phyloP scores from a whole-genome alignment of 2,888 invertebrate species.

The Ferdinandea cuprea region DNA sequence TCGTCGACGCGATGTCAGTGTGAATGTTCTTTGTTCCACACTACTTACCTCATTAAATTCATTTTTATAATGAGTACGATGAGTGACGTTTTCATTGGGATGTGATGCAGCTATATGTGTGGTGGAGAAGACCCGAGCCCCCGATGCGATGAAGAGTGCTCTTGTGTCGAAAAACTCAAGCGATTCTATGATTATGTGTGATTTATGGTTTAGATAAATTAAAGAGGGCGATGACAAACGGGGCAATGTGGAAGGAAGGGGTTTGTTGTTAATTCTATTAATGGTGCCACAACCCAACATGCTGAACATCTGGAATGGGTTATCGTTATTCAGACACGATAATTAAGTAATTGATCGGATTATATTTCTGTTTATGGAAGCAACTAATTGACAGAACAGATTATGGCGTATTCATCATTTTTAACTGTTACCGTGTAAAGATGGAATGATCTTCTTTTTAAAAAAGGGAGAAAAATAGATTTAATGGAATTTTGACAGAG shows the following conservation, averaged over 20 bases:
- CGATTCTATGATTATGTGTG: conserved; percentile 37
- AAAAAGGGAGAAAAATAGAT: background rate
- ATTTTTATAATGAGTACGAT: conserved; percentile 38
- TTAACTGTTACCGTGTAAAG: background rate
- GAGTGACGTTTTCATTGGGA: conserved; percentile 18
- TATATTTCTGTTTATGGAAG: conserved; percentile 11
- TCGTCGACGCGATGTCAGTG: background rate
- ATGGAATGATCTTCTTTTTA: background rate
- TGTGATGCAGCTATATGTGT: conserved; percentile 16
- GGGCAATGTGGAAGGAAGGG: background rate
- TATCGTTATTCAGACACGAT: conserved; percentile 5
- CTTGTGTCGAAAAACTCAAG: conserved; percentile 1
- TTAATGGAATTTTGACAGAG: background rate
- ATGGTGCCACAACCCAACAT: conserved; percentile 2
- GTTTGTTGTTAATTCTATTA: background rate
- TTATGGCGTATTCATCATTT: conserved; percentile 19
- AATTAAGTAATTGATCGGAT: conserved; percentile 39
- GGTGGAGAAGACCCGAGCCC: background rate
- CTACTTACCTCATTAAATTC: conserved; percentile 37
- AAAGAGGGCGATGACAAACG: background rate
- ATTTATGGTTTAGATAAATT: conserved; percentile 28
- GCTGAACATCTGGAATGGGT: conserved; percentile 35
- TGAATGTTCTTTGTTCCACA: conserved; percentile 17
- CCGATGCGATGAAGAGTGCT: background rate
- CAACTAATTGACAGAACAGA: conserved; percentile 10